These are phyloP conservation scores for Noctua pronuba DNA, from an alignment of 2,888 invertebrate genomes.

Conservation along the genomic window DNA sequence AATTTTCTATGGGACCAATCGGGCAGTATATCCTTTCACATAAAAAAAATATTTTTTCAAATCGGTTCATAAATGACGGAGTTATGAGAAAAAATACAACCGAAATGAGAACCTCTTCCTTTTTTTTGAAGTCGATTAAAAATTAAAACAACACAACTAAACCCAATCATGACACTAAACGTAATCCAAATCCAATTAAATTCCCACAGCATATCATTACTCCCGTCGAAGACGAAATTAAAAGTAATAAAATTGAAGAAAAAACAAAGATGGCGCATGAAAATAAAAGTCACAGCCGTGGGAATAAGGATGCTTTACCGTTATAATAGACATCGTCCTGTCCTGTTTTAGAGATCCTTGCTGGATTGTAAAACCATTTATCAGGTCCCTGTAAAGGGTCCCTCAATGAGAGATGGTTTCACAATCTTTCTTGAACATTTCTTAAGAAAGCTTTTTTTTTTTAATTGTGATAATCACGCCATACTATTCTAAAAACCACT, in stretches of 20 bases:
- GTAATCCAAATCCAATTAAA: conserved; percentile 4
- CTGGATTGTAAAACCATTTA: background rate
- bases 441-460: background rate
- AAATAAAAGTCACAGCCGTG: conserved; percentile 67
- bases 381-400: too few relatives aligned
- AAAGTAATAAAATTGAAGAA: conserved; percentile 44
- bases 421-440: background rate
- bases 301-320: conserved; percentile 69
- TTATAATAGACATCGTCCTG: conserved; percentile 71
- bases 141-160: conserved; percentile 6
- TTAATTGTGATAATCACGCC: too few relatives aligned
- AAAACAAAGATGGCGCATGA: conserved; percentile 63
- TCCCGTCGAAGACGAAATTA: conserved; percentile 57
- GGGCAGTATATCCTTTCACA: too few relatives aligned
- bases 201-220: conserved; percentile 48
- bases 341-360: conserved; percentile 65
- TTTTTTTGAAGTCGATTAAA: too few relatives aligned
- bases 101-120: too few relatives aligned
- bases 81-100: too few relatives aligned
- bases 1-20: too few relatives aligned
- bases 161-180: conserved; percentile 12
- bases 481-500: too few relatives aligned
- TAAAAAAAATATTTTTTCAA: too few relatives aligned
- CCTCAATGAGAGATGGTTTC: background rate
- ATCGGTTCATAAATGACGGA: too few relatives aligned